These are phyloP conservation scores for Thysanoteuthis rhombus DNA, from an alignment of 2,888 invertebrate species.

Conservation along the genomic window DNA sequence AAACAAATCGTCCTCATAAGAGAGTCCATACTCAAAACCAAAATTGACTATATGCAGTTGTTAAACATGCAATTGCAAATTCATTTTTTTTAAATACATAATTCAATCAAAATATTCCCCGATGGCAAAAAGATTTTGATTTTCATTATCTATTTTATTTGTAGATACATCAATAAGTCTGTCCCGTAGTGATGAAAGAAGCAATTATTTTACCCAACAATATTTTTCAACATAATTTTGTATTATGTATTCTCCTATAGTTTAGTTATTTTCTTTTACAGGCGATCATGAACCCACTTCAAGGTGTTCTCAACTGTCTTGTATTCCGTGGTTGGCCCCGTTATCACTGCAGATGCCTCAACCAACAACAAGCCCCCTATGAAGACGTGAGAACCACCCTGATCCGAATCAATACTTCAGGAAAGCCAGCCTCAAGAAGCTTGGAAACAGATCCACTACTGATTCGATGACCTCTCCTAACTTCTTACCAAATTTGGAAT, in stretches of 20 bases:
- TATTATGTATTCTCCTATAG: neutral
- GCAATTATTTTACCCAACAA: too few species aligned
- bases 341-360: conserved; percentile 13
- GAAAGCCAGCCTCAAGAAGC: neutral
- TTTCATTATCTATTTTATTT: too few species aligned
- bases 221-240: too few species aligned
- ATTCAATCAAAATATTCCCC: too few species aligned
- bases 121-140: too few species aligned
- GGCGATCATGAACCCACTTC: conserved; percentile 31
- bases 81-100: too few species aligned
- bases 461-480: neutral
- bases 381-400: neutral
- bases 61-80: too few species aligned
- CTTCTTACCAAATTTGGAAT: neutral
- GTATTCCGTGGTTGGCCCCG: conserved; percentile 28
- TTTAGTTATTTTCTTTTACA: neutral
- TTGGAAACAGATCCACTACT: neutral
- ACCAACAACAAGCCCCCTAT: neutral
- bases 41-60: too few species aligned
- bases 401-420: neutral
- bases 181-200: too few species aligned
- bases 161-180: too few species aligned
- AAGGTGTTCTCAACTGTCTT: conserved; percentile 19
- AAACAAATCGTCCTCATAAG: too few species aligned
- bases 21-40: too few species aligned